Percentiles rank a stretch among this genome's conserved stretches.
These are phyloP conservation scores for Fregata magnificens DNA, from an alignment of 2,113 vertebrate species.

Conservation along the genomic window DNA sequence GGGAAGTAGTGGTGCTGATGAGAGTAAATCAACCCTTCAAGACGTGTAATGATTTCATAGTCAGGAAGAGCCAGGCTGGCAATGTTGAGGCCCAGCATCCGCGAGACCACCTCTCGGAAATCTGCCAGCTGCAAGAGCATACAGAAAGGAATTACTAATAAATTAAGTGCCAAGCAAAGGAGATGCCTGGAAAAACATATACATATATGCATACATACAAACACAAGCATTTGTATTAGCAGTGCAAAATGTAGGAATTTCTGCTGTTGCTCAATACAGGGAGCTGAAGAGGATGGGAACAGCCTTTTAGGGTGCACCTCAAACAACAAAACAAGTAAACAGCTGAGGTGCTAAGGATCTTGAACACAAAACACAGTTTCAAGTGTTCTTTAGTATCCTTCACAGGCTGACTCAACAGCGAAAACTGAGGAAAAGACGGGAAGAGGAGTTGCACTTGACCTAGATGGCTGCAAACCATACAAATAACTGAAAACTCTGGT, in stretches of 20 bases:
- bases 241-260: not conserved
- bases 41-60: conserved; percentile 83
- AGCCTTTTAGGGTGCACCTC: not conserved
- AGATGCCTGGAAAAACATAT: not conserved
- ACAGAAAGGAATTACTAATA: not conserved
- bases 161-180: not conserved
- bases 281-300: not conserved
- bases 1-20: conserved; percentile 70
- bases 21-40: conserved; percentile 79
- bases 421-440: not conserved
- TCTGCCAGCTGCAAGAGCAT: conserved; percentile 78
- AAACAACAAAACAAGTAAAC: not conserved
- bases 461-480: not conserved
- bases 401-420: not conserved
- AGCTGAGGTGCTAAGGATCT: not conserved
- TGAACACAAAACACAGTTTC: not conserved
- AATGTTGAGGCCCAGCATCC: conserved; percentile 79
- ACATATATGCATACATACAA: not conserved
- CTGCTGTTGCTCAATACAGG: not conserved
- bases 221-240: not conserved
- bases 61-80: conserved; percentile 75
- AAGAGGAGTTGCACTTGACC: not conserved
- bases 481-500: not conserved
- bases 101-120: conserved; percentile 82
- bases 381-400: not conserved